These are phyloP conservation scores for Hippopotamus amphibius DNA, from an alignment of 2,113 vertebrate species.

Conservation along the genomic window DNA sequence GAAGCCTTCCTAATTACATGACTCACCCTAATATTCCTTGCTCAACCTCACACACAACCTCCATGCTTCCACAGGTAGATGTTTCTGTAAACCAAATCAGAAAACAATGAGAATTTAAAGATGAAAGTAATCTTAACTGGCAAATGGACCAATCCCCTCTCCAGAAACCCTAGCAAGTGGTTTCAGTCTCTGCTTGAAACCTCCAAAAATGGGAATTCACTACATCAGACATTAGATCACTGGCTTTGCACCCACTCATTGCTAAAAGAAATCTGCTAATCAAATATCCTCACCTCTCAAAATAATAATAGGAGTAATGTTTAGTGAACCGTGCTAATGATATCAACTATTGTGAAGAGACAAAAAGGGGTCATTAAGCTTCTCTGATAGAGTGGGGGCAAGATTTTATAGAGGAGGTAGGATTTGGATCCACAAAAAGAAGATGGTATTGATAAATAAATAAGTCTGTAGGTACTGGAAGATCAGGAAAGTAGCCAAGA, in stretches of 20 bases:
- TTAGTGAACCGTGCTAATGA: background rate
- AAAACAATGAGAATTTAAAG: background rate
- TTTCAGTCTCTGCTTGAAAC: background rate
- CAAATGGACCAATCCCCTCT: background rate
- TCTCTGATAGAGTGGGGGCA: background rate
- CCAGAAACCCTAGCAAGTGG: background rate
- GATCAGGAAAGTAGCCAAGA: background rate
- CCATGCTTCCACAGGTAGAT: background rate
- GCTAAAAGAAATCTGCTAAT: background rate
- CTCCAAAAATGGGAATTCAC: background rate
- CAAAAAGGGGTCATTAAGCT: background rate
- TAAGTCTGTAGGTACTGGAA: background rate
- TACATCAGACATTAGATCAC: background rate
- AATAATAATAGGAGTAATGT: background rate
- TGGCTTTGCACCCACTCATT: background rate
- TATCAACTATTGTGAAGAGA: background rate
- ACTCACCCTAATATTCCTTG: background rate
- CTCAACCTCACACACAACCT: background rate
- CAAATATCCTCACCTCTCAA: background rate
- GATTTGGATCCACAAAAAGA: background rate
- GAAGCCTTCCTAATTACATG: background rate
- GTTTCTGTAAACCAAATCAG: background rate
- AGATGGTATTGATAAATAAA: background rate
- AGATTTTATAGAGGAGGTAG: background rate
- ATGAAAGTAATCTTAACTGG: background rate